These are phyloP conservation scores for Rhinophrynus dorsalis DNA, from an alignment of 2,797 vertebrate genomes.

Conservation along the genomic window DNA sequence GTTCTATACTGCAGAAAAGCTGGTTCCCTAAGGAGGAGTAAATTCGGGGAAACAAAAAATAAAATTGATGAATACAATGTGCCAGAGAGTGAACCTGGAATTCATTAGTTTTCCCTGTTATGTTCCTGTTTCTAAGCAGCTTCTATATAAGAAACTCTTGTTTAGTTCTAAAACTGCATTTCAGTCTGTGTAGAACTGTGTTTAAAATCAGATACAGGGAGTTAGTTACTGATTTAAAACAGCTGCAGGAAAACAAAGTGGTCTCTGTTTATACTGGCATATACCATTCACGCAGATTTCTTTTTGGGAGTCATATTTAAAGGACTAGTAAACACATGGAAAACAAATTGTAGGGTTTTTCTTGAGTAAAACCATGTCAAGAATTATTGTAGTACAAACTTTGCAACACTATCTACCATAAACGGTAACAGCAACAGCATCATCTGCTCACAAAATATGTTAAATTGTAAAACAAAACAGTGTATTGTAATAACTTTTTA, in stretches of 20 bases:
- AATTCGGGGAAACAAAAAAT: slow-evolving; percentile 49
- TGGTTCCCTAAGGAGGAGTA: slow-evolving; percentile 46
- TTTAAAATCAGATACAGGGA: background rate
- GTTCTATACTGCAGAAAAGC: slow-evolving; percentile 46
- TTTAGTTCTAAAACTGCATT: background rate
- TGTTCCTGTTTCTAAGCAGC: slow-evolving; percentile 43
- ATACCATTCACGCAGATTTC: too few relatives aligned
- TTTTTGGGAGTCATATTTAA: too few relatives aligned
- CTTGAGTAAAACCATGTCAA: too few relatives aligned
- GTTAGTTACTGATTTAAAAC: background rate
- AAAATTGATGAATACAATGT: slow-evolving; percentile 51
- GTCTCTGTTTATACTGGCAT: too few relatives aligned
- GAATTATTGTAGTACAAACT: too few relatives aligned
- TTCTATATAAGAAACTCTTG: slow-evolving; percentile 8
- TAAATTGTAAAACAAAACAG: too few relatives aligned
- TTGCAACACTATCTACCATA: too few relatives aligned
- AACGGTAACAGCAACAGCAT: too few relatives aligned
- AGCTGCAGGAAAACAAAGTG: background rate
- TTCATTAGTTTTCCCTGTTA: slow-evolving; percentile 57
- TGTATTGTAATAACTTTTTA: too few relatives aligned
- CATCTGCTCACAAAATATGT: too few relatives aligned
- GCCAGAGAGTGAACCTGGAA: slow-evolving; percentile 58
- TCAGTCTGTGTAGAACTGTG: background rate
- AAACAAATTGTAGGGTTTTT: too few relatives aligned
- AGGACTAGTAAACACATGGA: too few relatives aligned